phyloP scores from a whole-genome alignment of 2,113 vertebrate species.

The Leptosomus discolor region DNA sequence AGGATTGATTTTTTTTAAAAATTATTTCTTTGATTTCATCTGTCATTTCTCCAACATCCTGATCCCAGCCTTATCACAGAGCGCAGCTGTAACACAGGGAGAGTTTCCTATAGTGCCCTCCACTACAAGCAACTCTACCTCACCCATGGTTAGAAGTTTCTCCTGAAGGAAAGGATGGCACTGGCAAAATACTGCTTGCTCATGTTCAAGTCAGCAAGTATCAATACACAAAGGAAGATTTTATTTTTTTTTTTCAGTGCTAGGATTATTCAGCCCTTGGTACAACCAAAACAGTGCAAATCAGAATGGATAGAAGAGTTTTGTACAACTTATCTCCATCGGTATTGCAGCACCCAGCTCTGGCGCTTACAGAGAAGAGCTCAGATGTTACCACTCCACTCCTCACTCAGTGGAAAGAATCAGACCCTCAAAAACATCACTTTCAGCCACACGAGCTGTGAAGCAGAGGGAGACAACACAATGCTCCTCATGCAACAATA shows the following conservation, averaged over 20 bases:
- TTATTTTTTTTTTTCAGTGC: neutral
- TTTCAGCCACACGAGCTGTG: neutral
- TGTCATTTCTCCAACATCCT: neutral
- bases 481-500: fast-evolving
- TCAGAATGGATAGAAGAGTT: neutral
- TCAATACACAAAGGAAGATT: neutral
- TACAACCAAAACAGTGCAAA: neutral
- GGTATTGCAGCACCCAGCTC: neutral
- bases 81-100: neutral
- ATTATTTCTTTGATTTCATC: neutral
- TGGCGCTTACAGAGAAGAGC: neutral
- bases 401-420: neutral
- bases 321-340: neutral
- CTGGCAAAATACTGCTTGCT: neutral
- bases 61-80: neutral
- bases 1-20: neutral
- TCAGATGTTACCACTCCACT: neutral
- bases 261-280: neutral
- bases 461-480: neutral
- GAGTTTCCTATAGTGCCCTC: neutral
- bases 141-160: neutral
- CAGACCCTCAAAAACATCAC: neutral
- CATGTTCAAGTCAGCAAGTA: neutral
- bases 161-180: neutral
- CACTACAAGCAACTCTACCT: neutral